Percentiles rank a stretch among this genome's conserved stretches.
Evolutionary conservation across 2,113 vertebrate species (phyloP).

Genomic region (Callocephalon fimbriatum): DNA sequence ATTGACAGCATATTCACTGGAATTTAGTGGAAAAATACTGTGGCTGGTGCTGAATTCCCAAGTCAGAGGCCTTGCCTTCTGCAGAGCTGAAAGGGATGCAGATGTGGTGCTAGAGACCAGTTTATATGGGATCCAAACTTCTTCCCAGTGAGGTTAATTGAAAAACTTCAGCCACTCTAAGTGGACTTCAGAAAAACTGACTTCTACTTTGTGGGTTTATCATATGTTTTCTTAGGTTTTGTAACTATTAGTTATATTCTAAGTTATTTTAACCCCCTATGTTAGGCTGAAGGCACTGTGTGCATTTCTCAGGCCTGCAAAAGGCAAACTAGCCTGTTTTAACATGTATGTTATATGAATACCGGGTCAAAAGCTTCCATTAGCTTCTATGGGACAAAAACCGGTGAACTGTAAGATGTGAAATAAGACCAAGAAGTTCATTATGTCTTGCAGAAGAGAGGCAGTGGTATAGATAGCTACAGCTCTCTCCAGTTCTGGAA

Average conservation of each 20-base stretch:
- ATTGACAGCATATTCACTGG: neutral
- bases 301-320: neutral
- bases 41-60: neutral
- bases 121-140: neutral
- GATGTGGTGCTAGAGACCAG: neutral
- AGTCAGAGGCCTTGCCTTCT: neutral
- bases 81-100: neutral
- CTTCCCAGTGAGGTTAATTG: neutral
- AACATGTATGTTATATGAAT: neutral
- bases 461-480: neutral
- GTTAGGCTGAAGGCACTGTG: neutral
- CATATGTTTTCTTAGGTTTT: neutral
- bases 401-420: neutral
- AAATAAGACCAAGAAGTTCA: neutral
- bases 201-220: neutral
- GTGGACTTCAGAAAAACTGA: neutral
- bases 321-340: neutral
- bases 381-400: neutral
- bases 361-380: neutral
- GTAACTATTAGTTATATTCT: neutral
- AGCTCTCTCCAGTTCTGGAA: neutral
- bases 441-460: neutral
- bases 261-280: neutral
- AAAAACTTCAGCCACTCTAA: neutral
- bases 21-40: neutral